Evolutionary conservation across 2,113 vertebrate genomes (phyloP).

Genomic region (Corynorhinus townsendii): DNA sequence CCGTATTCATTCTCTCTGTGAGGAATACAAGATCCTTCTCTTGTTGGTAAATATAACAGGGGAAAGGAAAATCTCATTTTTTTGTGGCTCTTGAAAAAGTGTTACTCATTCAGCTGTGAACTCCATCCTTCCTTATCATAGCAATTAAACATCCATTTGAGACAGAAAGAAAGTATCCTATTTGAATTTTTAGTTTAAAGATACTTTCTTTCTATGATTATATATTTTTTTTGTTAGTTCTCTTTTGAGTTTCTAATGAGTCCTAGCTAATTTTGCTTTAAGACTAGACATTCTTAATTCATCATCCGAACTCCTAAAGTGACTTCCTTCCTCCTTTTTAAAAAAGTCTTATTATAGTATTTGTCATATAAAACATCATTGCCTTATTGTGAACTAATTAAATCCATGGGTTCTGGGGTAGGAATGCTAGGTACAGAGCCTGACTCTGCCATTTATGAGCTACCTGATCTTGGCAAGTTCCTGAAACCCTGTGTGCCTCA

Average conservation of each 20-base stretch:
- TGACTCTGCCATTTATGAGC: not conserved
- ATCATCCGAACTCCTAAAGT: not conserved
- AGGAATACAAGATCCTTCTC: not conserved
- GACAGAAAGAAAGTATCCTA: not conserved
- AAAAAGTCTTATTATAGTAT: not conserved
- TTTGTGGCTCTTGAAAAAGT: slow-evolving; percentile 20
- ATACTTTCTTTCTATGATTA: not conserved
- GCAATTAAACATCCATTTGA: too few species aligned
- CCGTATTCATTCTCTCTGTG: not conserved
- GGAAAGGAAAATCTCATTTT: not conserved
- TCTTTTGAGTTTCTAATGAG: not conserved
- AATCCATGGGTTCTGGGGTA: not conserved
- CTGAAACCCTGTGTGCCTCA: not conserved
- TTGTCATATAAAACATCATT: not conserved
- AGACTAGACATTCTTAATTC: not conserved
- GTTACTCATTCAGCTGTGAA: too few species aligned
- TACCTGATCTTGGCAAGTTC: not conserved
- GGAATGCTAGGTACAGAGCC: not conserved
- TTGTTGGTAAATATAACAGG: not conserved
- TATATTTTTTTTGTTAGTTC: not conserved
- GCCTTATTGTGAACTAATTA: not conserved
- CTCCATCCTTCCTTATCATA: too few species aligned
- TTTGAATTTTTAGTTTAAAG: not conserved
- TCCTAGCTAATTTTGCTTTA: not conserved
- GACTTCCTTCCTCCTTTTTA: not conserved